Evolutionary conservation across 2,888 invertebrate species (phyloP).

Genomic region (Slavum lentiscoides): DNA sequence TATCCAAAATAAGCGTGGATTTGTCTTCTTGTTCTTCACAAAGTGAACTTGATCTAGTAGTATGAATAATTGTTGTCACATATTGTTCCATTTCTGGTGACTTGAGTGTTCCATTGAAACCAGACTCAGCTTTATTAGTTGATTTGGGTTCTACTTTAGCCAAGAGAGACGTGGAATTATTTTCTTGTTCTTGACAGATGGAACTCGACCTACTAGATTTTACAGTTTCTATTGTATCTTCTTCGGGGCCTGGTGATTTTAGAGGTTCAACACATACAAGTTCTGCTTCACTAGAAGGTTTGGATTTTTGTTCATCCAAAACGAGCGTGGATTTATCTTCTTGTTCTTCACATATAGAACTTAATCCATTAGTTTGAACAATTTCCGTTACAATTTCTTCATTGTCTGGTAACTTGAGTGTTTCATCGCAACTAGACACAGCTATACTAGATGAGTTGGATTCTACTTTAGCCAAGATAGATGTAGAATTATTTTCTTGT

Average conservation of each 20-base stretch:
- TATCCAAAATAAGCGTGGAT: accelerated
- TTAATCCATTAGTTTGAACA: not conserved
- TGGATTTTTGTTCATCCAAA: not conserved
- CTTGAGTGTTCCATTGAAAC: not conserved
- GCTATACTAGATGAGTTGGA: not conserved
- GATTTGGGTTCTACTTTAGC: not conserved
- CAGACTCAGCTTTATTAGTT: not conserved
- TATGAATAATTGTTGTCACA: too few species aligned
- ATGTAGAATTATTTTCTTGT: not conserved
- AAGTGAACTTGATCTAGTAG: not conserved
- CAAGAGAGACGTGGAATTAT: accelerated
- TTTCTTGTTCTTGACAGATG: not conserved
- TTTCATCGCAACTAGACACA: not conserved
- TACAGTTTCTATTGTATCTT: accelerated
- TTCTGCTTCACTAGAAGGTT: not conserved
- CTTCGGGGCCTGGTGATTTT: not conserved
- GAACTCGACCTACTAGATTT: not conserved
- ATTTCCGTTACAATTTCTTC: too few species aligned
- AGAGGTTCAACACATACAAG: not conserved
- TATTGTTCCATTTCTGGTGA: not conserved
- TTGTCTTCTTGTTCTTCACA: not conserved
- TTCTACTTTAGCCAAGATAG: not conserved
- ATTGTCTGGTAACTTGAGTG: too few species aligned
- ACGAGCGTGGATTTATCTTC: not conserved
- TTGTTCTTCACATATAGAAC: not conserved